These are phyloP conservation scores for Caiman crocodilus DNA, from an alignment of 2,797 vertebrate species.

Conservation along the genomic window DNA sequence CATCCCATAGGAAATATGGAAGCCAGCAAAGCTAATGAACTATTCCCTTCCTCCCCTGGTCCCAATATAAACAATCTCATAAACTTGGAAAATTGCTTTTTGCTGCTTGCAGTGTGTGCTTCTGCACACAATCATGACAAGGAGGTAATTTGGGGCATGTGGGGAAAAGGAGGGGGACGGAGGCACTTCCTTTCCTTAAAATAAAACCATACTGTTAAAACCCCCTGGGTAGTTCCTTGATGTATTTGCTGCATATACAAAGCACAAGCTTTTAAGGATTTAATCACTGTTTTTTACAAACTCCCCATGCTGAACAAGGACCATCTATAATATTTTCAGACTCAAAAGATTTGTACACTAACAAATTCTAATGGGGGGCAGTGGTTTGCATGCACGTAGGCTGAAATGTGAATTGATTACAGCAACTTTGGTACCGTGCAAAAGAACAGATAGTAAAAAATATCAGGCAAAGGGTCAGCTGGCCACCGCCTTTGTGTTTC, in stretches of 20 bases:
- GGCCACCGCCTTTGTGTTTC: not conserved
- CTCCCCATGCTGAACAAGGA: not conserved
- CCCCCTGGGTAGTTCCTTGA: not conserved
- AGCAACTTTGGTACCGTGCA: not conserved
- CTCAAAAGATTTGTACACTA: not conserved
- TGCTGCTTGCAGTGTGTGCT: constrained; percentile 11
- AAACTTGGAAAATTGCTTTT: constrained; percentile 8
- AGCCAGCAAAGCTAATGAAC: not conserved
- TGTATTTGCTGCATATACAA: not conserved
- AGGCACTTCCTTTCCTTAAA: not conserved
- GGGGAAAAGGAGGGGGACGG: not conserved
- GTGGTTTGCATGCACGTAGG: not conserved
- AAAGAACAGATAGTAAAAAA: not conserved
- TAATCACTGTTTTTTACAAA: not conserved
- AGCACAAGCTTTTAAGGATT: not conserved
- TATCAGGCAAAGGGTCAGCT: not conserved
- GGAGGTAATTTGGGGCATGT: not conserved
- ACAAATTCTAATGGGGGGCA: not conserved
- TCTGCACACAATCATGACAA: not conserved
- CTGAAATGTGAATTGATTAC: not conserved
- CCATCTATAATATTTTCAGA: not conserved
- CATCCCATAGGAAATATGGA: not conserved
- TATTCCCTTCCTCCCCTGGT: not conserved
- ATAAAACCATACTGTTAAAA: not conserved
- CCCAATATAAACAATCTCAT: not conserved